phyloP scores from a whole-genome alignment of 2,888 invertebrate species.

The Eupithecia dodoneata region DNA sequence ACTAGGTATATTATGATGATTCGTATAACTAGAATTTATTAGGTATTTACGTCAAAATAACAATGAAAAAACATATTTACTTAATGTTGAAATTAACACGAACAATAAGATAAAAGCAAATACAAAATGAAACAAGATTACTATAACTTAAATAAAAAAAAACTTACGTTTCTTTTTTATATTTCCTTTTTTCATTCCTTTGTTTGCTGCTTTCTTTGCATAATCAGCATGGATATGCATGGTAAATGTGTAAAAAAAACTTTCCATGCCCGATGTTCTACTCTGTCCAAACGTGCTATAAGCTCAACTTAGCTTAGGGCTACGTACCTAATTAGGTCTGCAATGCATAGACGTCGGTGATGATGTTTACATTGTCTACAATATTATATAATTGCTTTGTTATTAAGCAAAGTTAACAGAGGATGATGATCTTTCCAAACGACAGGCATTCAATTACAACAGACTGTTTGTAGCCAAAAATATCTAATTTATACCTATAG shows the following conservation, averaged over 20 bases:
- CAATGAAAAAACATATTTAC: conserved; percentile 10
- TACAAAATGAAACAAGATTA: not conserved
- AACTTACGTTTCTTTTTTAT: not conserved
- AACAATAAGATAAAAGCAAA: not conserved
- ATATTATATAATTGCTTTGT: no score
- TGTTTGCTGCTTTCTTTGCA: not conserved
- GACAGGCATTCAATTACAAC: no score
- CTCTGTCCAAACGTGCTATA: not conserved
- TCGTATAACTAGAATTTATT: no score
- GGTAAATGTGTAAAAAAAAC: not conserved
- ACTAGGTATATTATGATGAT: no score
- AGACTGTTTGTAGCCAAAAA: not conserved
- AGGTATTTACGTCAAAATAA: not conserved
- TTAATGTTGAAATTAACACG: conserved; percentile 5
- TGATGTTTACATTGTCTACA: no score
- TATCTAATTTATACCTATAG: not conserved
- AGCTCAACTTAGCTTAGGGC: not conserved
- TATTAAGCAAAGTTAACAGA: no score
- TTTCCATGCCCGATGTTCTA: not conserved
- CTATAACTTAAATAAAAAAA: not conserved
- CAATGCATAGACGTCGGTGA: no score
- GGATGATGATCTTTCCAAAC: no score
- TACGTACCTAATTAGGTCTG: not conserved
- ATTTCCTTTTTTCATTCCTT: not conserved
- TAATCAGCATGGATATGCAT: not conserved